phyloP scores from a whole-genome alignment of 2,888 invertebrate genomes.

The Melanostoma mellinum region DNA sequence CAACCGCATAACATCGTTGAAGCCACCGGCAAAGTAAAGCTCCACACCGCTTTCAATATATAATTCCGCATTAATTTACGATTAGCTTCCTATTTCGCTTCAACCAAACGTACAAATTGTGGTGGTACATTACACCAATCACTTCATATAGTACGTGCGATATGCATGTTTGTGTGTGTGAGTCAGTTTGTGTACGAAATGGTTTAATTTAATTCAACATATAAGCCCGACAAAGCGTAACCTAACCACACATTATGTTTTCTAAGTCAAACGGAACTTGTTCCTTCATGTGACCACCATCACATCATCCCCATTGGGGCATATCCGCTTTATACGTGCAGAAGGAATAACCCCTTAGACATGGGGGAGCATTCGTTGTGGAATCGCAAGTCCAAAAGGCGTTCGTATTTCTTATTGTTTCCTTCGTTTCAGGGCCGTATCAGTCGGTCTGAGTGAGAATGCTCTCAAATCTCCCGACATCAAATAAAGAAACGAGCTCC shows the following conservation, averaged over 20 bases:
- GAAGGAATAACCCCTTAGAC: not conserved
- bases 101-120: slow-evolving; percentile 68
- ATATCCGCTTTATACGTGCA: slow-evolving; percentile 22
- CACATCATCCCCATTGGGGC: slow-evolving; percentile 27
- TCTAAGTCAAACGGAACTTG: slow-evolving; percentile 72
- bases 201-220: slow-evolving; percentile 70
- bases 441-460: too few species aligned
- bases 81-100: slow-evolving; percentile 68
- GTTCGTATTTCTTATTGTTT: slow-evolving; percentile 61
- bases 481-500: too few species aligned
- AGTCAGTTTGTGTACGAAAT: slow-evolving; percentile 28
- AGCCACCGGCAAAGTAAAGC: slow-evolving; percentile 25
- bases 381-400: slow-evolving; percentile 59
- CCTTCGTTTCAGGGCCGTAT: slow-evolving; percentile 23
- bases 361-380: slow-evolving; percentile 16
- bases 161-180: slow-evolving; percentile 2
- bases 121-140: slow-evolving; percentile 67
- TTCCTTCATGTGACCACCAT: slow-evolving; percentile 68
- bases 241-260: slow-evolving; percentile 73
- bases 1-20: not conserved
- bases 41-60: slow-evolving; percentile 67
- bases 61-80: slow-evolving; percentile 71
- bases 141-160: slow-evolving; percentile 27
- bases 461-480: too few species aligned
- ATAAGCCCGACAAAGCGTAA: slow-evolving; percentile 71